phyloP scores from a whole-genome alignment of 2,113 vertebrate species.

The Ammospiza nelsoni region DNA sequence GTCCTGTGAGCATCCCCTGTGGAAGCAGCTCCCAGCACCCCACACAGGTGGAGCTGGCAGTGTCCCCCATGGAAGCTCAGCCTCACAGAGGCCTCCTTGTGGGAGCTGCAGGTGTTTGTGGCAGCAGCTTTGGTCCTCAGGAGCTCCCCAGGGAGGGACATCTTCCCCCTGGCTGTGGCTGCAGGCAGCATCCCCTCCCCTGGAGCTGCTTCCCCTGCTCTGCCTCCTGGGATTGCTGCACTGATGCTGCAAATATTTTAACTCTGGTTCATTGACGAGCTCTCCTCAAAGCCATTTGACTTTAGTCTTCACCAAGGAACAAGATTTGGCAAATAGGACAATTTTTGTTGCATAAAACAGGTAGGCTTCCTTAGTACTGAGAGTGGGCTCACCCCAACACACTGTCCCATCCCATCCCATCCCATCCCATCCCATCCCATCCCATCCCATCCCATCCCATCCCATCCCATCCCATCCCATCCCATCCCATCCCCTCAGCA shows the following conservation, averaged over 20 bases:
- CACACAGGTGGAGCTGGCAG: neutral
- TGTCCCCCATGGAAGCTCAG: neutral
- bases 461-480: neutral
- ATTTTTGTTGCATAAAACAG: neutral
- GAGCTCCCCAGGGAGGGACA: neutral
- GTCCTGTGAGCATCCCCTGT: fast-evolving
- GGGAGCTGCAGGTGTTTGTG: constrained; percentile 35
- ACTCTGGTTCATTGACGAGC: neutral
- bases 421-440: neutral
- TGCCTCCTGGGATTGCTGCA: neutral
- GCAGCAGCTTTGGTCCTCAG: neutral
- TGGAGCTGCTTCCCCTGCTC: neutral
- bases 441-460: neutral
- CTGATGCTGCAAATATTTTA: neutral
- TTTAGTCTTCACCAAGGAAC: neutral
- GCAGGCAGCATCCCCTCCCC: neutral
- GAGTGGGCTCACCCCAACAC: neutral
- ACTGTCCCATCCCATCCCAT: neutral
- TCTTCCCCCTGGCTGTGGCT: fast-evolving
- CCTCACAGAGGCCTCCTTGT: fast-evolving
- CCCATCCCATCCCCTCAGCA: neutral
- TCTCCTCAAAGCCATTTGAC: neutral
- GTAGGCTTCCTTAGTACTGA: neutral
- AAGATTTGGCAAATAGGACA: neutral
- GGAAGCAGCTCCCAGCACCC: neutral